Evolutionary conservation across 2,888 invertebrate genomes (phyloP).

Genomic region (Coelinius sp.): DNA sequence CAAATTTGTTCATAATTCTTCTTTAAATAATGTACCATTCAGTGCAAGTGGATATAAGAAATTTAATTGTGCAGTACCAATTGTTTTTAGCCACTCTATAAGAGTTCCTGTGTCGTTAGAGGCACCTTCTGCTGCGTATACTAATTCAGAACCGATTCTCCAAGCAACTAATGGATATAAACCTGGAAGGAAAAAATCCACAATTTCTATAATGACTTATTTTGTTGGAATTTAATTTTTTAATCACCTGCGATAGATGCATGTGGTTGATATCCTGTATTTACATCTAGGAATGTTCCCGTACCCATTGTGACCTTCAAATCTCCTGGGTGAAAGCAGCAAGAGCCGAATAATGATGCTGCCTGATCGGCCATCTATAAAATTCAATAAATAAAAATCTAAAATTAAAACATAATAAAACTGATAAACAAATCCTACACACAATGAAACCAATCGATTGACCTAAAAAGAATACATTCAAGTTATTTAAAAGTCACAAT

Average conservation of each 20-base stretch:
- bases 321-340: slow-evolving; percentile 83
- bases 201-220: not conserved
- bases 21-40: not conserved
- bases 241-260: slow-evolving; percentile 81
- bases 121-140: slow-evolving; percentile 87
- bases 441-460: not conserved
- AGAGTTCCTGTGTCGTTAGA: slow-evolving; percentile 91
- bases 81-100: slow-evolving; percentile 86
- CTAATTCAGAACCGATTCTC: slow-evolving; percentile 76
- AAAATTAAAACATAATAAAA: not conserved
- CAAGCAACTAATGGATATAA: slow-evolving; percentile 95
- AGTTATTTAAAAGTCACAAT: not conserved
- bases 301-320: slow-evolving; percentile 93
- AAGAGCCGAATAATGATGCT: slow-evolving; percentile 90
- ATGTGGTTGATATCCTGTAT: slow-evolving; percentile 83
- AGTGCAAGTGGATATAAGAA: not conserved
- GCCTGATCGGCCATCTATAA: slow-evolving; percentile 88
- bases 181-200: slow-evolving; percentile 70
- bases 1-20: slow-evolving; percentile 22
- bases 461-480: not conserved
- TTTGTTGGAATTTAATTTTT: not conserved
- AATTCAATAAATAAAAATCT: not conserved
- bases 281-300: slow-evolving; percentile 89
- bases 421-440: not conserved
- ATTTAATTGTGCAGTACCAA: slow-evolving; percentile 72